Percentiles rank a stretch among this genome's conserved stretches.
phyloP scores from a whole-genome alignment of 2,113 vertebrate species.

The Campylorhamphus procurvoides region DNA sequence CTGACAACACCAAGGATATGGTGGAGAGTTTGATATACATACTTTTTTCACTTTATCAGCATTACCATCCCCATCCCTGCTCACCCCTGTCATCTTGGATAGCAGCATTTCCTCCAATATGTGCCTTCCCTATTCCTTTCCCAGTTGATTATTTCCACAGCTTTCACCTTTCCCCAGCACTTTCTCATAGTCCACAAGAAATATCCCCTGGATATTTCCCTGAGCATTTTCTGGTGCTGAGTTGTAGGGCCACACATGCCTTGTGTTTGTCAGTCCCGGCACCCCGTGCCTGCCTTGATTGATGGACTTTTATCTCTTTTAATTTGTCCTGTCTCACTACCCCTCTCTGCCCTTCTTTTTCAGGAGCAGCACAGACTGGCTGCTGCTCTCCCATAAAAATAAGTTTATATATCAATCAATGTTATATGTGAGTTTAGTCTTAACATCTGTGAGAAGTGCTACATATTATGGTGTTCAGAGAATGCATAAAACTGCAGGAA shows the following conservation, averaged over 20 bases:
- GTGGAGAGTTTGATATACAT: background rate
- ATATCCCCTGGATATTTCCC: background rate
- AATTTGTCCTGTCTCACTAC: background rate
- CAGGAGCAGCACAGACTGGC: background rate
- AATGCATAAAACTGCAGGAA: background rate
- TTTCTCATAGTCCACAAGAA: background rate
- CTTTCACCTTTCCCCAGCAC: background rate
- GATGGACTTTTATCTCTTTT: background rate
- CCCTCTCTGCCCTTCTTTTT: background rate
- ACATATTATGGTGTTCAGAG: background rate
- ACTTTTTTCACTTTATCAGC: background rate
- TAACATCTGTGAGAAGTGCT: background rate
- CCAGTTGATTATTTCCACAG: background rate
- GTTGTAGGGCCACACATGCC: too few species aligned
- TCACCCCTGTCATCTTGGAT: background rate
- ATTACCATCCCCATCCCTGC: background rate
- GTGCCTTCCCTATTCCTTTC: accelerated
- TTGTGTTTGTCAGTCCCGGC: background rate
- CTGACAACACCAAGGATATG: background rate
- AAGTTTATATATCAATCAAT: background rate
- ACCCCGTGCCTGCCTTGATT: background rate
- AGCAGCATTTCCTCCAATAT: background rate
- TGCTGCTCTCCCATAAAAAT: background rate
- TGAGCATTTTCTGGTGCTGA: background rate
- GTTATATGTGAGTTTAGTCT: background rate